phyloP scores from a whole-genome alignment of 2,888 invertebrate species.

The Allygus modestus region DNA sequence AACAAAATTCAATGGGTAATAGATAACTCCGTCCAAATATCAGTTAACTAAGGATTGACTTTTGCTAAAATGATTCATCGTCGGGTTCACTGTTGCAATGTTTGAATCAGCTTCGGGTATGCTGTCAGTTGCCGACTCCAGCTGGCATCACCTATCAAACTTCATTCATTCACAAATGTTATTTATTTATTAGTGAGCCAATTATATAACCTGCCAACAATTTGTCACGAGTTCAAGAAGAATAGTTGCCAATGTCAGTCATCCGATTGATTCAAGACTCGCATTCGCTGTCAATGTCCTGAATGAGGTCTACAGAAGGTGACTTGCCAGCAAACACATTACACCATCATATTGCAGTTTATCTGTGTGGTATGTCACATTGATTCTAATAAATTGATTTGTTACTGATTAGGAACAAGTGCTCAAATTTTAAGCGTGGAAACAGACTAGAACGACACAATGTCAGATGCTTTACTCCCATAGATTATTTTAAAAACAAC shows the following conservation, averaged over 20 bases:
- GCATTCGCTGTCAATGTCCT: background rate
- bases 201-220: conserved; percentile 18
- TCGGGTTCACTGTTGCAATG: background rate
- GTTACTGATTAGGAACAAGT: no score
- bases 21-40: no score
- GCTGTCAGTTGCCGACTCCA: background rate
- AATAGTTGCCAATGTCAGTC: conserved; percentile 1
- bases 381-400: no score
- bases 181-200: conserved; percentile 11
- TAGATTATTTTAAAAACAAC: no score
- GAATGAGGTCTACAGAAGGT: background rate
- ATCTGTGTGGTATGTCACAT: no score
- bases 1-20: no score
- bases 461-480: no score
- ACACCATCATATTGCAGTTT: background rate
- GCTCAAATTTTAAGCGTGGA: no score
- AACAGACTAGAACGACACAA: no score
- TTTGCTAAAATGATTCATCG: background rate
- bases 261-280: background rate
- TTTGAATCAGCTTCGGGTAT: background rate
- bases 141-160: background rate
- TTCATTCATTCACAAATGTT: conserved; percentile 21
- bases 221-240: background rate
- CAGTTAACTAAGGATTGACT: background rate
- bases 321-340: background rate